Base-by-base conservation (phyloP, 2,113 vertebrate genomes). In the Anolis sagrei region DNA sequence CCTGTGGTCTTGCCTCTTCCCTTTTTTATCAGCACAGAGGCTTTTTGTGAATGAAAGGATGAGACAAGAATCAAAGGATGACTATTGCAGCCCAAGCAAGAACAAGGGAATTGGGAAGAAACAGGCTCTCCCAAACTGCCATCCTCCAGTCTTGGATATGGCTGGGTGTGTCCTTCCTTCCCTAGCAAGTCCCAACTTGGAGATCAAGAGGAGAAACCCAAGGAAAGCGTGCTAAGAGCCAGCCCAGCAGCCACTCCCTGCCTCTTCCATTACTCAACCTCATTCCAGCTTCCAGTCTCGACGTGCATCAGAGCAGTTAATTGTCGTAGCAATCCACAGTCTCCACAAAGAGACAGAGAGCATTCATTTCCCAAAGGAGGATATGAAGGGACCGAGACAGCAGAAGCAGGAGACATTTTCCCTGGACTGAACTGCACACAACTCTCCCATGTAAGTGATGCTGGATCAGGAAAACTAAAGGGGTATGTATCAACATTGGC, bases 221-320 rank as follows among this genome's bases (percentile, higher is more conserved):
- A 39, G 44, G 54, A 25, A 62, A 32, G 25, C 1, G 25, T 32
- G 66, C 25, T 3, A 4, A 73, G 23, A 80, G 79, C 58, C 72
- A 25, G 27, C 13, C 69, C 7, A 0, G 25, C 32, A 49, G 69
- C 69, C 77, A 48, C 84, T 81, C 69, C 84, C 39, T 75, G 36
- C 76, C 39, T 34, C 51, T 61, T 48, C 39, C 77, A 74, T 86
- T 64, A 16, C 69, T 36, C 84, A 86, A 86, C 72, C 78, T 81
- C 84, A 86, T 86, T 86, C 78, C 84, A 75, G 58, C 29, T 75
- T 81, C 77, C 78, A 81, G 84, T 86, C 78, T 81, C n/a, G 39
- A 74, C 77, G 72, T 81, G 84, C 58, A n/a, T 29, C 74, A 23
- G 4, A 27, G 44, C 39, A 49, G 27, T 29, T 44, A 29, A 34